A percentile compares a stretch with the other conserved stretches of the same genome.
Conservation (phyloP, 2,888 invertebrate species). For the Idaea straminata region DNA sequence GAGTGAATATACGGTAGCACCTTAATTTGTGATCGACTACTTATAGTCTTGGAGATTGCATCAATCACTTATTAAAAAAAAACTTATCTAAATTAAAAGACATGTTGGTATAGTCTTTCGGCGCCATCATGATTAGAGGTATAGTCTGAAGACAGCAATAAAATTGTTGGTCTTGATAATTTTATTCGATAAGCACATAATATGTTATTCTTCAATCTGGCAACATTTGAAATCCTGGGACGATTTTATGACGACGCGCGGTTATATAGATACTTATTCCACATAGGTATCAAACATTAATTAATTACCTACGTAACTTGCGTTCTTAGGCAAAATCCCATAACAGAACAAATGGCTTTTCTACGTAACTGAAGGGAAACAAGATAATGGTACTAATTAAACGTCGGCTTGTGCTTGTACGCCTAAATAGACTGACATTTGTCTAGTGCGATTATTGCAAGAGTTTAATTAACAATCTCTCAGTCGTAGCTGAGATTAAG, state of each 20-base stretch:
- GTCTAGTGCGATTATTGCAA: slow-evolving; percentile 11
- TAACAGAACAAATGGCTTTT: slow-evolving; percentile 13
- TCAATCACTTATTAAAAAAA: no score
- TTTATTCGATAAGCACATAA: neutral
- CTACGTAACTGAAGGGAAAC: slow-evolving; percentile 29
- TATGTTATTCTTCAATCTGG: neutral
- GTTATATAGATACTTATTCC: neutral
- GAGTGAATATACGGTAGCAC: neutral
- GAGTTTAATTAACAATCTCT: slow-evolving; percentile 16
- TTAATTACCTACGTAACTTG: neutral
- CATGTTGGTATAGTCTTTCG: no score
- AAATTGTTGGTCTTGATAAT: neutral
- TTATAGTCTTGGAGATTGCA: no score
- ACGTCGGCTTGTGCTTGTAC: slow-evolving; percentile 15
- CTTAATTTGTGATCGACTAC: no score
- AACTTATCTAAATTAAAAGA: no score
- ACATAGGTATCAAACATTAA: neutral
- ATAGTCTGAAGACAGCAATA: no score
- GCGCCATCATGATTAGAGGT: no score
- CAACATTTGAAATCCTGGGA: no score
- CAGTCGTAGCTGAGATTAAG: neutral
- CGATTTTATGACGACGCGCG: neutral
- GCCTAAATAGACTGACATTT: slow-evolving; percentile 7
- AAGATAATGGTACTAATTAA: slow-evolving; percentile 49
- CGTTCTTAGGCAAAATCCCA: neutral